phyloP scores from a whole-genome alignment of 2,797 vertebrate genomes.

The Gymnothorax reevesii region DNA sequence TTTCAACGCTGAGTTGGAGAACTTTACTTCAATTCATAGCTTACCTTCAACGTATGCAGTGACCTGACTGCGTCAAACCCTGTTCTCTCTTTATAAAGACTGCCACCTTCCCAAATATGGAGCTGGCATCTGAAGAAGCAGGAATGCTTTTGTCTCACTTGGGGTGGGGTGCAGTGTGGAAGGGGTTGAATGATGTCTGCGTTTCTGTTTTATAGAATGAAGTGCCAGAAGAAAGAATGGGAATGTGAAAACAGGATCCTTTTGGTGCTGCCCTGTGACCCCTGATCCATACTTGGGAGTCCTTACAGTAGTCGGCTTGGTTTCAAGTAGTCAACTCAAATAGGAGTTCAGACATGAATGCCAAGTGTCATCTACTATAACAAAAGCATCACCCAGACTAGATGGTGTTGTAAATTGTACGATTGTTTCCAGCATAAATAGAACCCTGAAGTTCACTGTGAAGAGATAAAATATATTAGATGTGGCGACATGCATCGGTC shows the following conservation, averaged over 20 bases:
- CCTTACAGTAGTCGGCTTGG: conserved; percentile 54
- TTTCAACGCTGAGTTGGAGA: not conserved
- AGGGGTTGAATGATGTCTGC: conserved; percentile 49
- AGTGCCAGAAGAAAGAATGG: conserved; percentile 44
- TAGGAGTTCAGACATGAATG: not conserved
- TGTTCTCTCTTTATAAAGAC: conserved; percentile 71
- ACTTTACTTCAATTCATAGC: conserved; percentile 17
- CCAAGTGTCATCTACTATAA: conserved; percentile 55
- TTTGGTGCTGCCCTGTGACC: conserved; percentile 57
- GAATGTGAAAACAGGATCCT: conserved; percentile 63
- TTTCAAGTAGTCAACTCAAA: conserved; percentile 40
- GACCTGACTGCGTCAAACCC: conserved; percentile 60
- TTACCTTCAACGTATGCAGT: conserved; percentile 70
- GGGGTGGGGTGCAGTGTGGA: conserved; percentile 50
- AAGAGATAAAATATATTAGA: not conserved
- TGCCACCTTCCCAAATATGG: conserved; percentile 70
- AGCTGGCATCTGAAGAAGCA: conserved; percentile 50
- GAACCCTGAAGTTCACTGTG: not conserved
- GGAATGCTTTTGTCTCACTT: conserved; percentile 67
- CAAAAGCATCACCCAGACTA: conserved; percentile 43
- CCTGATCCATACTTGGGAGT: conserved; percentile 65
- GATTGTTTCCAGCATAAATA: not conserved
- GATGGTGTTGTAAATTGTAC: not conserved
- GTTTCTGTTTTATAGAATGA: not conserved
- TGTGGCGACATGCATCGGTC: not conserved